A percentile compares a stretch with the other conserved stretches of the same genome.
phyloP scores from a whole-genome alignment of 1,140 invertebrate species.

The Paraescarpia echinospica region DNA sequence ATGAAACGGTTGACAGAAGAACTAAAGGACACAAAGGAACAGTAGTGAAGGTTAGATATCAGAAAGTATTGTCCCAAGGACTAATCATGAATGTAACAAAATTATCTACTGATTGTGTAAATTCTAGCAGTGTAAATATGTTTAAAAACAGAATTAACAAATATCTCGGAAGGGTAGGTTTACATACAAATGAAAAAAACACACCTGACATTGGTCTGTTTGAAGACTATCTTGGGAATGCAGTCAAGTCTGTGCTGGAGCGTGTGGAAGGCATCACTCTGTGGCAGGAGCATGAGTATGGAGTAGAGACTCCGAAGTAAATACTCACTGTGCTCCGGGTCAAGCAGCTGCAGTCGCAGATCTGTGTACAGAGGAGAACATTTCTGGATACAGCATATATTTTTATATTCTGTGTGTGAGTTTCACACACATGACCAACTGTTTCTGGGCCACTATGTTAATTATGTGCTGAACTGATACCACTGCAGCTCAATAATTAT shows the following conservation, averaged over 20 bases:
- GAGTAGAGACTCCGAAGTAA: constrained; percentile 91
- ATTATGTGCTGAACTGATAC: not conserved
- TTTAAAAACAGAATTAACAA: too few species aligned
- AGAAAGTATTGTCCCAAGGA: too few species aligned
- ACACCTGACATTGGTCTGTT: not conserved
- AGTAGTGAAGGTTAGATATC: too few species aligned
- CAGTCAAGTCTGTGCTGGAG: constrained; percentile 85
- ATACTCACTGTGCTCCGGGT: constrained; percentile 75
- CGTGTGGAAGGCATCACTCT: constrained; percentile 92
- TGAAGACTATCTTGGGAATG: constrained; percentile 65
- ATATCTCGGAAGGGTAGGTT: too few species aligned
- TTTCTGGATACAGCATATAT: not conserved
- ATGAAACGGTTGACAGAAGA: too few species aligned
- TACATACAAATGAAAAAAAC: too few species aligned
- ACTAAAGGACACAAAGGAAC: too few species aligned
- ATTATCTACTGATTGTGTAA: too few species aligned
- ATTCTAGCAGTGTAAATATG: too few species aligned
- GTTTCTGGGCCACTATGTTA: too few species aligned
- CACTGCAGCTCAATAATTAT: not conserved
- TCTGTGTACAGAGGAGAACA: constrained; percentile 64
- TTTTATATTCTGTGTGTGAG: not conserved
- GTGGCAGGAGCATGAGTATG: constrained; percentile 94
- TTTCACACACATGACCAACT: not conserved
- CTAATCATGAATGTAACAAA: too few species aligned
- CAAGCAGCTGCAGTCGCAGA: constrained; percentile 86